These are phyloP conservation scores for Columbina picui DNA, from an alignment of 2,113 vertebrate species.

Conservation along the genomic window DNA sequence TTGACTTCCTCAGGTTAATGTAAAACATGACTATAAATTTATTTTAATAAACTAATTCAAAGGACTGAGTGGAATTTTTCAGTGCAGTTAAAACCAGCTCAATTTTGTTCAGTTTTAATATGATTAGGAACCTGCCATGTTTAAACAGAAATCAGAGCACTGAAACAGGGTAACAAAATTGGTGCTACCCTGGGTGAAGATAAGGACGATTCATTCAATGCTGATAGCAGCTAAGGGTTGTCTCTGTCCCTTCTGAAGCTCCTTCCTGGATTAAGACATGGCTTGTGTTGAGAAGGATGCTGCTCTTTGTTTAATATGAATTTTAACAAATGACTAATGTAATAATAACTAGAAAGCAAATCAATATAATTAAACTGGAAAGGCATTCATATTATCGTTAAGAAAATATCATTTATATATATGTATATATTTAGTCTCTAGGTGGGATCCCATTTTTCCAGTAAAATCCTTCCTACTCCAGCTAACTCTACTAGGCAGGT, in stretches of 20 bases:
- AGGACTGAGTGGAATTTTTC: background rate
- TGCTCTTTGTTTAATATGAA: background rate
- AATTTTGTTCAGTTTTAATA: background rate
- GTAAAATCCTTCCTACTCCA: background rate
- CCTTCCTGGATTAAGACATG: background rate
- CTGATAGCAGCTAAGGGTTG: background rate
- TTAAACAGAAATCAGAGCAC: background rate
- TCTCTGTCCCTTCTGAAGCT: background rate
- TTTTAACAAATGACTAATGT: background rate
- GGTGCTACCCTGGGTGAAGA: background rate
- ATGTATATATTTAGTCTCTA: background rate
- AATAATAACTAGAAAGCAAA: background rate
- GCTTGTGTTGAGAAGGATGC: background rate
- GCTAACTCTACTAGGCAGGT: background rate
- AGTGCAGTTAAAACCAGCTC: background rate
- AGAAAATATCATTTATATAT: background rate
- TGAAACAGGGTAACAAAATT: background rate
- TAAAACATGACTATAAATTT: background rate
- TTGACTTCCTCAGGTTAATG: background rate
- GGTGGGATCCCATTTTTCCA: background rate
- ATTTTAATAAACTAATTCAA: conserved; percentile 1
- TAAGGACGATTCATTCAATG: background rate
- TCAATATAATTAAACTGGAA: background rate
- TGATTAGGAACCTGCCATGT: background rate
- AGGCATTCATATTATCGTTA: background rate